Conservation (phyloP, 2,113 vertebrate species). For the Prietella phreatophila region DNA sequence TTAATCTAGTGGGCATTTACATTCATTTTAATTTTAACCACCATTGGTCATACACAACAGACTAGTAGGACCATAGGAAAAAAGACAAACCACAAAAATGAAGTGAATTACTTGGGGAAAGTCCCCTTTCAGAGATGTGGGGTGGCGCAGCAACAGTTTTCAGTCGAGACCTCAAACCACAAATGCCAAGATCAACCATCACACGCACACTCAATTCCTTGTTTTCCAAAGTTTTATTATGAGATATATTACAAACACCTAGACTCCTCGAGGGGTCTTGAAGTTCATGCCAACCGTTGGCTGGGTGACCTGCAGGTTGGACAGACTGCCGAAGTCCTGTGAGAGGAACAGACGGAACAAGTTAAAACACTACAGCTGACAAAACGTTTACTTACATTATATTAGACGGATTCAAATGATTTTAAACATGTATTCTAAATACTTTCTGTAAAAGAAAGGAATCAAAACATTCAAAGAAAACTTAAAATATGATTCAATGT, state of each 20-base stretch:
- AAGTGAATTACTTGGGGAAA: background rate
- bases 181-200: background rate
- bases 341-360: background rate
- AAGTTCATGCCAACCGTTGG: slow-evolving; percentile 92
- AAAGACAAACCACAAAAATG: background rate
- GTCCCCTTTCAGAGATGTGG: background rate
- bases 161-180: background rate
- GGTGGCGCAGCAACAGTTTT: background rate
- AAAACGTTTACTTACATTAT: background rate
- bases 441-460: background rate
- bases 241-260: slow-evolving; percentile 56
- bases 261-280: slow-evolving; percentile 84
- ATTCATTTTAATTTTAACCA: background rate
- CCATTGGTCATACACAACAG: background rate
- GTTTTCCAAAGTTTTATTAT: slow-evolving; percentile 44
- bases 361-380: background rate
- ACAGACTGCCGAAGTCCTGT: slow-evolving; percentile 91
- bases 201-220: background rate
- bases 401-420: background rate
- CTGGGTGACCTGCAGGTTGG: slow-evolving; percentile 94
- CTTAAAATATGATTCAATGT: too few species aligned
- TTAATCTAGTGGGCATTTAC: background rate
- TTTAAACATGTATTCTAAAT: background rate
- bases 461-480: background rate
- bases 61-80: background rate